A percentile compares a stretch with the other conserved stretches of the same genome.
phyloP scores from a whole-genome alignment of 2,888 invertebrate species.

The Caenorhabditis virilis region DNA sequence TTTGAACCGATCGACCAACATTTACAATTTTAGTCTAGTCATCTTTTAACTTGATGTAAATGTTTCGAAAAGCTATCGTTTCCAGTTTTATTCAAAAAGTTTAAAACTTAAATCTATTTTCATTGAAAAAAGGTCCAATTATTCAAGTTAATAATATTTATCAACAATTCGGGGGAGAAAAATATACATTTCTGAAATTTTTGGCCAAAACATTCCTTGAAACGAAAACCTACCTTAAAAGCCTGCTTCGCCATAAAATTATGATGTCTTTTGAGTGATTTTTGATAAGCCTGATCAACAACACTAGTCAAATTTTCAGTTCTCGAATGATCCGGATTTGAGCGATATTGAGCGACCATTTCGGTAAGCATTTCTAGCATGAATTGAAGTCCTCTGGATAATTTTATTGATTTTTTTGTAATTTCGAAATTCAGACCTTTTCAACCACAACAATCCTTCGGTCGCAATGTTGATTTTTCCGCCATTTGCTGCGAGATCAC shows the following conservation, averaged over 20 bases:
- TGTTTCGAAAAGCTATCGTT: no score
- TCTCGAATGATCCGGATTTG: conserved; percentile 36
- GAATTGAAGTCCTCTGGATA: conserved; percentile 64
- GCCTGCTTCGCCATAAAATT: conserved; percentile 63
- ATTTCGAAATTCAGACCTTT: conserved; percentile 49
- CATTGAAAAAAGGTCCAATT: no score
- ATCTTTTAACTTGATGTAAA: no score
- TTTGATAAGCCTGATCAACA: conserved; percentile 57
- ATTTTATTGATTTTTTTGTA: neutral
- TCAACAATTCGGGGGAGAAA: no score
- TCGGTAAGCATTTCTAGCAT: conserved; percentile 62
- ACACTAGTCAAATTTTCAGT: conserved; percentile 56
- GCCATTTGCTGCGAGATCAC: conserved; percentile 57
- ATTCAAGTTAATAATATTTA: no score
- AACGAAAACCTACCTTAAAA: conserved; percentile 53
- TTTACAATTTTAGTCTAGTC: no score
- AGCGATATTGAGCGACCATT: conserved; percentile 58
- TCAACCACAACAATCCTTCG: conserved; percentile 67
- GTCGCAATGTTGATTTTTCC: conserved; percentile 65
- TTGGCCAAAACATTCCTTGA: neutral
- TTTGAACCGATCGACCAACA: no score
- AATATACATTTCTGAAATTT: no score
- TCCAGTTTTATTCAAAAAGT: no score
- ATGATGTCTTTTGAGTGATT: conserved; percentile 64
- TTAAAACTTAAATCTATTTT: no score